Evolutionary conservation across 2,797 vertebrate genomes (phyloP).

Genomic region (Brachyalestes nurse): DNA sequence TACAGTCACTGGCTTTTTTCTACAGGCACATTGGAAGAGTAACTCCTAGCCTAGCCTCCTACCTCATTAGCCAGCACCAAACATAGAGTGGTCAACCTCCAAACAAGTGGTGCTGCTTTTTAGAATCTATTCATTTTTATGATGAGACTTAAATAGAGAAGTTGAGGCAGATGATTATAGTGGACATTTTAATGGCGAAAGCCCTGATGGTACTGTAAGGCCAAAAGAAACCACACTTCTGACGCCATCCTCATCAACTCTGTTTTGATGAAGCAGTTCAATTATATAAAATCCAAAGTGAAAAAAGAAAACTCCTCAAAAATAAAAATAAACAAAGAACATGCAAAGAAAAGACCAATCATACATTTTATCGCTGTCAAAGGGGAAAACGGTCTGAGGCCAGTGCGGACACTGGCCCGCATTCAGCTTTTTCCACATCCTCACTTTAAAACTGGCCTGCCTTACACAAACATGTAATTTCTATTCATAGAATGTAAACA

Average conservation of each 20-base stretch:
- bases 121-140: slow-evolving; percentile 30
- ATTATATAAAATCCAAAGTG: neutral
- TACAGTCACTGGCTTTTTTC: slow-evolving; percentile 1
- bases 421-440: slow-evolving; percentile 58
- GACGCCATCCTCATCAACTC: neutral
- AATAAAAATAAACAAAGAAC: slow-evolving; percentile 1
- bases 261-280: neutral
- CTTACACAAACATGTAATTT: slow-evolving; percentile 75
- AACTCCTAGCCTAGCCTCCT: neutral
- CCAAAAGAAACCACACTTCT: slow-evolving; percentile 22
- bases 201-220: neutral
- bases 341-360: slow-evolving; percentile 48
- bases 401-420: slow-evolving; percentile 40
- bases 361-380: slow-evolving; percentile 34
- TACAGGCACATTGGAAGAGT: slow-evolving; percentile 24
- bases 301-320: slow-evolving; percentile 40
- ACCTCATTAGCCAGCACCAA: neutral
- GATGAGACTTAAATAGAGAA: slow-evolving; percentile 32
- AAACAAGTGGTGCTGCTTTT: slow-evolving; percentile 37
- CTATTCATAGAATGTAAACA: slow-evolving; percentile 82
- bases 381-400: slow-evolving; percentile 5
- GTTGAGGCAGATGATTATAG: slow-evolving; percentile 34
- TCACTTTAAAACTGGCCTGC: slow-evolving; percentile 56
- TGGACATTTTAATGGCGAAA: slow-evolving; percentile 34
- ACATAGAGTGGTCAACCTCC: slow-evolving; percentile 28